A percentile compares a stretch with the other conserved stretches of the same genome.
phyloP scores from a whole-genome alignment of 2,888 invertebrate species.

The Dynastes hyllus region DNA sequence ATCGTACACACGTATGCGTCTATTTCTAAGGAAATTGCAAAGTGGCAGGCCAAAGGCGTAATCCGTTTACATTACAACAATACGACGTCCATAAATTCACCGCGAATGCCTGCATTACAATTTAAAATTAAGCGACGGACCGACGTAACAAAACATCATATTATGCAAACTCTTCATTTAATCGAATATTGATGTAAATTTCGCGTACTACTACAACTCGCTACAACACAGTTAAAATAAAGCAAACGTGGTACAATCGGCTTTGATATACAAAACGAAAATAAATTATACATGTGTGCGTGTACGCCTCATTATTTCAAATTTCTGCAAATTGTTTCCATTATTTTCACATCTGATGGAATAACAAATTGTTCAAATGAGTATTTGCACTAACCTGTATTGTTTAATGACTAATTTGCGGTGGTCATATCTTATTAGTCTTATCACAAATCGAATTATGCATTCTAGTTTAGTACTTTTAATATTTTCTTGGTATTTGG shows the following conservation, averaged over 20 bases:
- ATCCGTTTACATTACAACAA: conserved; percentile 20
- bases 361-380: no score
- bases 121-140: conserved; percentile 43
- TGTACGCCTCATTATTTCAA: conserved; percentile 18
- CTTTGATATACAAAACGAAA: conserved; percentile 37
- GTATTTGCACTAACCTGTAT: no score
- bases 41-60: conserved; percentile 22
- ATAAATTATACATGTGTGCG: conserved; percentile 11
- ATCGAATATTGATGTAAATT: conserved; percentile 46
- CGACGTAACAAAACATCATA: conserved; percentile 45
- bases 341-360: background rate
- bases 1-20: background rate
- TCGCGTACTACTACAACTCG: conserved; percentile 19
- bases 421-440: no score
- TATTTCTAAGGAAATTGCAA: conserved; percentile 34
- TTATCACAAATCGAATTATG: no score
- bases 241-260: conserved; percentile 9
- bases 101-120: conserved; percentile 38
- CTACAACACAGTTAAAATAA: conserved; percentile 17
- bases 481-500: no score
- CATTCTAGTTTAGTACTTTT: no score
- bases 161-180: conserved; percentile 43
- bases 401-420: no score
- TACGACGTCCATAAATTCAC: conserved; percentile 20
- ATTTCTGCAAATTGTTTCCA: background rate